Evolutionary conservation across 2,797 vertebrate genomes (phyloP).

Genomic region (Pangasius djambal): DNA sequence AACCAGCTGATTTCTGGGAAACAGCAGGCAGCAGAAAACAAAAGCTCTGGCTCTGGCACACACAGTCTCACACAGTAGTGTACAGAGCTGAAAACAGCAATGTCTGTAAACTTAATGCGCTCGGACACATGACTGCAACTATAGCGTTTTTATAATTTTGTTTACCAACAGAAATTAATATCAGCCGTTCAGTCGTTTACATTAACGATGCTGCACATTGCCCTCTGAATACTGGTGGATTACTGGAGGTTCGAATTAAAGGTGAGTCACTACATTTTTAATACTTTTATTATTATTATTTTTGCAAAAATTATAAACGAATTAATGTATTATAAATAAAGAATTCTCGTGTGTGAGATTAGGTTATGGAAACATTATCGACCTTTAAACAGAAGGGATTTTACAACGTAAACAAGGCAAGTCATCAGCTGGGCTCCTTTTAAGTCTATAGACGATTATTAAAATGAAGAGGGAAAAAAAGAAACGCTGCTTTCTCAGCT

Average conservation of each 20-base stretch:
- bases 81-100: not conserved
- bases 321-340: not conserved
- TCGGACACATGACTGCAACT: not conserved
- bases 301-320: not conserved
- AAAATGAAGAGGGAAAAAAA: too few relatives aligned
- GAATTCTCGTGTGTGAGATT: not conserved
- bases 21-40: not conserved
- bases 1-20: conserved; percentile 18
- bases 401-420: not conserved
- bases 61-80: not conserved
- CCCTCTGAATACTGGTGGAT: not conserved
- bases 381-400: not conserved
- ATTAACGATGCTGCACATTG: not conserved
- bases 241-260: not conserved
- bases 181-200: not conserved
- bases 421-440: not conserved
- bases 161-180: not conserved
- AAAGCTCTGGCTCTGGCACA: not conserved
- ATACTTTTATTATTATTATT: not conserved
- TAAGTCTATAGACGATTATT: not conserved
- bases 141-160: not conserved
- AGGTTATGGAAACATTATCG: not conserved
- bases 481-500: not conserved
- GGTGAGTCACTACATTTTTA: not conserved
- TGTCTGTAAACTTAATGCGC: too few relatives aligned